Evolutionary conservation across 2,797 vertebrate genomes (phyloP), one percentile per base, ranked within the genome.

Genomic region (Pelochelys cantorii): DNA sequence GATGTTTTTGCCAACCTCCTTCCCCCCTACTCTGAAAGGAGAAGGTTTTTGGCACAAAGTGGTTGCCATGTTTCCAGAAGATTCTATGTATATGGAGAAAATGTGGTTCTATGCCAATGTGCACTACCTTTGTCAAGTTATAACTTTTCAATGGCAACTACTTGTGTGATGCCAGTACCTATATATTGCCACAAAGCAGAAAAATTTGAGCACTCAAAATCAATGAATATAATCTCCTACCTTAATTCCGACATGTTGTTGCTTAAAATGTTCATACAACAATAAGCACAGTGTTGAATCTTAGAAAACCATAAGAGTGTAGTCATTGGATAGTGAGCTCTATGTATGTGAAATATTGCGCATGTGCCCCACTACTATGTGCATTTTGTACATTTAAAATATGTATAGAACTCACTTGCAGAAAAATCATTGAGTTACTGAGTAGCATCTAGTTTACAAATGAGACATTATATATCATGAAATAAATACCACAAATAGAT

Each of bases 61-160:
- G 68, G 80, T 87, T 85, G 88, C 82, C 94, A 75, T 81, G 53
- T 87, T 97, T 90, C 79, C 80, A 79, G 88, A 88, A 74, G 62
- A 18, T 89, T 87, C 37, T 48, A 48, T 42, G 11, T 23, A 42
- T 48, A 75, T 42, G 13, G 25, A 77, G 14, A 77, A 77, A 77
- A 77, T 48, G 7, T 77, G 74, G 12, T 52, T 77, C 23, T 77
- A 77, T 52, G 25, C 12, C 23, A 77, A 13, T 9, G 23, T 48
- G 42, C 37, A 77, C 22, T 25, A 59, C 31, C 37, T 42, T 13
- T 42, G 15, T 27, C 15, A 60, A 48, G 29, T 60, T 31, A 11
- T 29, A 81, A 57, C 56, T 57, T 42, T 42, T 42, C 29, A 59
- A 42, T 57, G 11, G 34, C 37, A 48, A 60, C 25, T 27, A 48